Base-by-base conservation (phyloP, 2,888 invertebrate genomes). In the Belgica antarctica region DNA sequence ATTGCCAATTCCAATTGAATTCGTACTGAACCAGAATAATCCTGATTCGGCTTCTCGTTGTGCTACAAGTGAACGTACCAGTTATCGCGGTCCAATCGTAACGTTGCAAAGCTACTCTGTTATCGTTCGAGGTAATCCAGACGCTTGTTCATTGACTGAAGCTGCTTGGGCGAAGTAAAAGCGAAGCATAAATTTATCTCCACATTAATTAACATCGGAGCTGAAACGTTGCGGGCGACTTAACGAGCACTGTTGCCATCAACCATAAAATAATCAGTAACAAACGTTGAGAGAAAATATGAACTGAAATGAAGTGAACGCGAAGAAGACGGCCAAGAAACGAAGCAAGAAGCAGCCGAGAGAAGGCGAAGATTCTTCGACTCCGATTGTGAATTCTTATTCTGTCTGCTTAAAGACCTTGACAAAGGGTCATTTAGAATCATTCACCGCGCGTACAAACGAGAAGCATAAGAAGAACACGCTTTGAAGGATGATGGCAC, bases 371-470 rank as follows among this genome's bases (percentile, higher is more conserved):
- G 68, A 68, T 68, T 68, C 68, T 31, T 47, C 27, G 25, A 25
- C 12, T 65, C 36, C 12, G 22, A 41, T 28, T 47, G 28, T 27
- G 57, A 27, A 68, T 68, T 65, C 62, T 62, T 47, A 22, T 65
- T 68, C 68, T 68, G 57, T 68, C 57, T 68, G 68, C 57, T 34
- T 34, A 66, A 59, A 68, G 61, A 68, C 68, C 65, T 66, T 66
- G 68, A 57, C 68, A 65, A 66, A 65, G 68, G 62, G 71, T 68
- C 65, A 65, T 63, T 61, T 71, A 59, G 71, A 59, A 65, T 63
- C 59, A 61, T 66, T 70, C 62, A 70, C 70, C 70, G 70, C 47
- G 22, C 17, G 57, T 57, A 17, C 34, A n/a, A 41, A 41, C 12
- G 22, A 52, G 52, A 52, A 52, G 52, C 52, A 22, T 52, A 52